Percentiles rank a stretch among this genome's conserved stretches.
Evolutionary conservation across 2,113 vertebrate species (phyloP).

Genomic region (Pedionomus torquatus): DNA sequence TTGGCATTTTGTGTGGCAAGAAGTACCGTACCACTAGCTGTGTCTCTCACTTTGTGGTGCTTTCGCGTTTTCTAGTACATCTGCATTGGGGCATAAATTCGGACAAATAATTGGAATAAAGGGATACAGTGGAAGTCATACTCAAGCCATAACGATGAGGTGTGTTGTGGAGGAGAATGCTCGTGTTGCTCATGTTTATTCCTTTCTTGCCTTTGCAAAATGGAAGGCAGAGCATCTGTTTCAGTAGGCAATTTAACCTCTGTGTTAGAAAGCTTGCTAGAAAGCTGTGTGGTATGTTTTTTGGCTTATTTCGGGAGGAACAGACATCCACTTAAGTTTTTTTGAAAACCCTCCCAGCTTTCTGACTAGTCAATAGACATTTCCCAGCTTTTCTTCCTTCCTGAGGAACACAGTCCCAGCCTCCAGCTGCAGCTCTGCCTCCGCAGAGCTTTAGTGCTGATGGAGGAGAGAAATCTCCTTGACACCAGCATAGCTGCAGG

Average conservation of each 20-base stretch:
- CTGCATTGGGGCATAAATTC: constrained; percentile 63
- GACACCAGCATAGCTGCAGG: background rate
- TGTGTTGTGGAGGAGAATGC: constrained; percentile 48
- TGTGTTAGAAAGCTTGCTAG: constrained; percentile 50
- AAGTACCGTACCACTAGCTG: constrained; percentile 76
- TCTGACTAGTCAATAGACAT: background rate
- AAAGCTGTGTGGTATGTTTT: constrained; percentile 62
- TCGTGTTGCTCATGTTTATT: constrained; percentile 21
- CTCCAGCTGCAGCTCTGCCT: constrained; percentile 14
- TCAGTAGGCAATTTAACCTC: constrained; percentile 31
- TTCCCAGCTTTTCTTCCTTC: constrained; percentile 66
- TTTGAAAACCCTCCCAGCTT: constrained; percentile 4
- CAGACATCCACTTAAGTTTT: constrained; percentile 19
- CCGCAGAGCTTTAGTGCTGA: background rate
- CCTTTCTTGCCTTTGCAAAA: constrained; percentile 41
- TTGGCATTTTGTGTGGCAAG: constrained; percentile 81
- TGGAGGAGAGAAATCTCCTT: background rate
- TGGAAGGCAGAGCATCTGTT: constrained; percentile 49
- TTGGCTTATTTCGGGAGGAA: constrained; percentile 61
- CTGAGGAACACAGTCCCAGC: constrained; percentile 47
- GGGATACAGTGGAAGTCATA: constrained; percentile 65
- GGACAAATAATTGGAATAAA: constrained; percentile 67
- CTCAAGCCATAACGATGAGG: constrained; percentile 69
- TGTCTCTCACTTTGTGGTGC: constrained; percentile 79
- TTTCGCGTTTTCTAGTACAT: constrained; percentile 72